These are phyloP conservation scores for Apogon talboti DNA, from an alignment of 2,797 vertebrate species.

Conservation along the genomic window DNA sequence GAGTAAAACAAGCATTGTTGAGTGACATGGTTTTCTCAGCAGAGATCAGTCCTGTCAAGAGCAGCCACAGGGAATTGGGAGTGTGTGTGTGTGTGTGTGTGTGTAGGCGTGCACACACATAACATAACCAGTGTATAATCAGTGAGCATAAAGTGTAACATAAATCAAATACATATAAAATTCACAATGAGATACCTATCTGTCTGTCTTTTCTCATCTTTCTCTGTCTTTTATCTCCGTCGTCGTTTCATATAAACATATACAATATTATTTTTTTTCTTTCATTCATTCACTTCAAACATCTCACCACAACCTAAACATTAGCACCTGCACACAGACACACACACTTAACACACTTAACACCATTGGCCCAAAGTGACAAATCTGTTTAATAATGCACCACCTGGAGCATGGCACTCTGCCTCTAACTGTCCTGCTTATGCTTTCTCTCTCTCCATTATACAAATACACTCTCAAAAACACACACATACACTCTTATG, in stretches of 20 bases:
- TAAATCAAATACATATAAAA: no score
- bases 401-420: conserved; percentile 67
- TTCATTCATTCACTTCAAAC: conserved; percentile 6
- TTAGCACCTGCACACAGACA: not conserved
- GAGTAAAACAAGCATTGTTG: conserved; percentile 55
- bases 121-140: conserved; percentile 6
- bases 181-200: no score
- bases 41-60: conserved; percentile 51
- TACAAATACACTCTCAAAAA: conserved; percentile 24
- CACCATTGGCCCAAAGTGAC: conserved; percentile 71
- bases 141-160: not conserved
- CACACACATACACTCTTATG: conserved; percentile 17
- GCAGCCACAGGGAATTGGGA: conserved; percentile 41
- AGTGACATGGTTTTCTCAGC: conserved; percentile 4
- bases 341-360: conserved; percentile 34
- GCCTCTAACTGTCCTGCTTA: conserved; percentile 35
- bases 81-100: conserved; percentile 10
- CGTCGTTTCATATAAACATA: not conserved
- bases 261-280: not conserved
- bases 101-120: not conserved
- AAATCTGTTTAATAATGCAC: conserved; percentile 80
- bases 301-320: conserved; percentile 7
- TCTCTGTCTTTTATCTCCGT: not conserved
- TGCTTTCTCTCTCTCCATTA: conserved; percentile 3
- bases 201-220: not conserved